Conservation (phyloP, 2,888 invertebrate species). For the Diloba caeruleocephala region DNA sequence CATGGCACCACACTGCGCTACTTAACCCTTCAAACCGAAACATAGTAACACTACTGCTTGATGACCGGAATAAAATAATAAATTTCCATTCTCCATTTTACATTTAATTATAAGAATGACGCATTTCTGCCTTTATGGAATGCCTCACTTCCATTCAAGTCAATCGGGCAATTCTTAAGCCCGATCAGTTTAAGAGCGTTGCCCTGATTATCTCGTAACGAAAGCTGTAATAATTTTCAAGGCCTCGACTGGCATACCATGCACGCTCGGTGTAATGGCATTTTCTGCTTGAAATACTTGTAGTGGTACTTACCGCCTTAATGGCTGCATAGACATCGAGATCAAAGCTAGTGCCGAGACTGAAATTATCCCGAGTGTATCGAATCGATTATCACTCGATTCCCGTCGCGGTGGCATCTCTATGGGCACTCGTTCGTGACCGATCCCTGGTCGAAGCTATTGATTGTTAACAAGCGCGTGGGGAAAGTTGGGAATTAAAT, state of each 20-base stretch:
- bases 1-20: no score
- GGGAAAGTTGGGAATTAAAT: conserved; percentile 71
- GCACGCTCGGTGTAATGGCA: conserved; percentile 42
- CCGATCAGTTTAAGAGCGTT: conserved; percentile 47
- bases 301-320: conserved; percentile 37
- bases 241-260: conserved; percentile 37
- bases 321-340: conserved; percentile 46
- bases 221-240: conserved; percentile 54
- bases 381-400: conserved; percentile 73
- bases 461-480: conserved; percentile 51
- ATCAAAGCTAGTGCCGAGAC: conserved; percentile 54
- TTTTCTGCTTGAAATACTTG: conserved; percentile 42
- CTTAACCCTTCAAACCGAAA: no score
- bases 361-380: conserved; percentile 63
- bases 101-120: conserved; percentile 6
- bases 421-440: conserved; percentile 65
- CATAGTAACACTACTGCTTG: no score
- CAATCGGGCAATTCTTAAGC: conserved; percentile 38
- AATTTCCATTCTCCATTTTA: not conserved
- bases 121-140: conserved; percentile 21
- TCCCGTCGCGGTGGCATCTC: conserved; percentile 62
- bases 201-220: conserved; percentile 49
- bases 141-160: conserved; percentile 17
- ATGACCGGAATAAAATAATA: no score
- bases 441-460: conserved; percentile 59